Base-by-base conservation (phyloP, 2,888 invertebrate species). In the Eurytoma californica region DNA sequence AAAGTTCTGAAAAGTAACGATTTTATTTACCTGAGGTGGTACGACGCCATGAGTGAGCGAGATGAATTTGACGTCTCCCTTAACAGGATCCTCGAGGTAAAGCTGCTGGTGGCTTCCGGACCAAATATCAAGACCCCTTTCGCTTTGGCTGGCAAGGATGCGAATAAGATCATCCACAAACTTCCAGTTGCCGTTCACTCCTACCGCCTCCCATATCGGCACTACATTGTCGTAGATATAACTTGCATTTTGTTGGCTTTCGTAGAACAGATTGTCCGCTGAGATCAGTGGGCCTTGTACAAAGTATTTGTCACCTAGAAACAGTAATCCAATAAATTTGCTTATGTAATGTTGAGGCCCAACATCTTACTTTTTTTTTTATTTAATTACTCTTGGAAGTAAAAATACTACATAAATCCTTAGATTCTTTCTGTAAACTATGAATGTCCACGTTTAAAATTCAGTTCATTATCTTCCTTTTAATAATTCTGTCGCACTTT, bases 131-230 rank as follows among this genome's bases (percentile, higher is more conserved):
- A 70, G 20, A 12, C 58, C 49, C 2, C 20, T 13, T 7, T 53
- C 24, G 9, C 14, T 55, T 3, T 18, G 13, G 18, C n/a, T 47
- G 0, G 70, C 69, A 12, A 55, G n/a, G 2, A 18, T 63, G 1
- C 77, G 63, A 1, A 65, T 9, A 0, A 66, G 2, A 7, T 51
- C 55, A 3, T n/a, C 91, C 57, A 93, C 95, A 93, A 94, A 12
- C 12, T 55, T n/a, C 65, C 70, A 77, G 30, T 77, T 77, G 14
- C 65, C 65, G 7, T 57, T 24, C 0, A 20, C 14, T 16, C 18
- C 69, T 1, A 77, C 49, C 7, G 30, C 28, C 16, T 63, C 12
- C 77, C 77, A 77, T 5, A 65, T 53, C 14, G 77, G 77, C 28
- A 70, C 24, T 3, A 57, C 51, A 20, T 70, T 70, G 7, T 61